A percentile compares a stretch with the other conserved stretches of the same genome.
Evolutionary conservation across 2,888 invertebrate genomes (phyloP).

Genomic region (Strigamia transsilvanica): DNA sequence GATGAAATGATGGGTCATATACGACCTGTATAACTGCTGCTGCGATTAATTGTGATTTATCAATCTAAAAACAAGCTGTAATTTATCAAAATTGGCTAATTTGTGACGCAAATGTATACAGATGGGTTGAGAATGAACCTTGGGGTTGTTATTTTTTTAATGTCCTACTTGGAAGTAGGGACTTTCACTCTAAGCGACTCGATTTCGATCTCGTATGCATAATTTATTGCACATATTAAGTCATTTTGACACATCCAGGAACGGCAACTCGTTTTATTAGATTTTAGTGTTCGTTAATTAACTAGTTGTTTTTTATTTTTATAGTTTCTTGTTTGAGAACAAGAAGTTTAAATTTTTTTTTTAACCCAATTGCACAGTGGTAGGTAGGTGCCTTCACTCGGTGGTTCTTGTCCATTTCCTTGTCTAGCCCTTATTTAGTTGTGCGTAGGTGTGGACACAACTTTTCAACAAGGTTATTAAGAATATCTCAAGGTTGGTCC

Average conservation of each 20-base stretch:
- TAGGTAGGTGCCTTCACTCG: background rate
- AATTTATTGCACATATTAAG: background rate
- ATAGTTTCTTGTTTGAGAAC: too few relatives aligned
- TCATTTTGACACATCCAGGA: too few relatives aligned
- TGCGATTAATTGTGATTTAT: background rate
- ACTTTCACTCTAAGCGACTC: background rate
- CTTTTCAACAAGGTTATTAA: conserved; percentile 30
- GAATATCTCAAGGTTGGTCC: conserved; percentile 9
- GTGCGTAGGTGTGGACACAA: conserved; percentile 11
- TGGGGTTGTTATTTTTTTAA: background rate
- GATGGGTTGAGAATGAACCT: background rate
- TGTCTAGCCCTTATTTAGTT: background rate
- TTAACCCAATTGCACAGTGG: background rate
- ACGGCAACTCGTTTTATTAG: too few relatives aligned
- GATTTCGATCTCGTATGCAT: background rate
- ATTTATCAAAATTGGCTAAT: background rate
- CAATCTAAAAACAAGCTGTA: background rate
- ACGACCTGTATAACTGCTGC: background rate
- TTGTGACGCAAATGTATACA: background rate
- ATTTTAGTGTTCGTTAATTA: too few relatives aligned
- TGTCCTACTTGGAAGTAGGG: background rate
- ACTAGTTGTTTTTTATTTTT: too few relatives aligned
- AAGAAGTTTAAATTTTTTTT: background rate
- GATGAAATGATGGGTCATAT: background rate
- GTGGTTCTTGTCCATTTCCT: conserved; percentile 25